A percentile compares a stretch with the other conserved stretches of the same genome.
phyloP scores from a whole-genome alignment of 2,113 vertebrate genomes.

The Ramphastos sulfuratus region DNA sequence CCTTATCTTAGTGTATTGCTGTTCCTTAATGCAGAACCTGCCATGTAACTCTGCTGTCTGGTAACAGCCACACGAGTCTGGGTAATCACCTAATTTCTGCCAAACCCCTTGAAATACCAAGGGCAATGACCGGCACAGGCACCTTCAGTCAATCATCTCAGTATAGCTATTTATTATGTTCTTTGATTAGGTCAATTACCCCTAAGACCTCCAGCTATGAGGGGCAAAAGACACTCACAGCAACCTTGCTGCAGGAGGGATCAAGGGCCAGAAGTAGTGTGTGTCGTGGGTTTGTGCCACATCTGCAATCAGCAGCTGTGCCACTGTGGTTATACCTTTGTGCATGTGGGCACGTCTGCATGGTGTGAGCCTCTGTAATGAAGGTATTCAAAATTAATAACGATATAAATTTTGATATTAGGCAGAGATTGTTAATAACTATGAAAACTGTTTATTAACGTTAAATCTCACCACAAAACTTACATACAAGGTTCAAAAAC shows the following conservation, averaged over 20 bases:
- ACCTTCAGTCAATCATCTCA: background rate
- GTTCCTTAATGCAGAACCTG: background rate
- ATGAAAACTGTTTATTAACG: too few species aligned
- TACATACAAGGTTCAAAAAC: too few species aligned
- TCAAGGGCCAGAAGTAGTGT: background rate
- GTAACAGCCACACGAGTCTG: background rate
- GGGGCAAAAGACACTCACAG: background rate
- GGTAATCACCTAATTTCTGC: background rate
- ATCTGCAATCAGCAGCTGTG: background rate
- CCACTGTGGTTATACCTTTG: fast-evolving
- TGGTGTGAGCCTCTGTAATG: background rate
- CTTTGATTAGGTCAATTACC: background rate
- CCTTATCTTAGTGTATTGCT: background rate
- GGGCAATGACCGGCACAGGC: fast-evolving
- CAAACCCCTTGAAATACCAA: background rate
- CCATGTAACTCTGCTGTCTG: background rate
- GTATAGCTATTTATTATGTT: background rate
- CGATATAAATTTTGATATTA: too few species aligned
- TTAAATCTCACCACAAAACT: too few species aligned
- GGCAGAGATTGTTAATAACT: too few species aligned
- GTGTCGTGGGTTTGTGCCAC: background rate
- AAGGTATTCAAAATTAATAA: too few species aligned
- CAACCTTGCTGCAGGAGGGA: background rate
- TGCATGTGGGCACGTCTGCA: fast-evolving
- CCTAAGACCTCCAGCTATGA: background rate